Evolutionary conservation across 1,140 invertebrate species (phyloP).

Genomic region (Mactra quadrangularis): DNA sequence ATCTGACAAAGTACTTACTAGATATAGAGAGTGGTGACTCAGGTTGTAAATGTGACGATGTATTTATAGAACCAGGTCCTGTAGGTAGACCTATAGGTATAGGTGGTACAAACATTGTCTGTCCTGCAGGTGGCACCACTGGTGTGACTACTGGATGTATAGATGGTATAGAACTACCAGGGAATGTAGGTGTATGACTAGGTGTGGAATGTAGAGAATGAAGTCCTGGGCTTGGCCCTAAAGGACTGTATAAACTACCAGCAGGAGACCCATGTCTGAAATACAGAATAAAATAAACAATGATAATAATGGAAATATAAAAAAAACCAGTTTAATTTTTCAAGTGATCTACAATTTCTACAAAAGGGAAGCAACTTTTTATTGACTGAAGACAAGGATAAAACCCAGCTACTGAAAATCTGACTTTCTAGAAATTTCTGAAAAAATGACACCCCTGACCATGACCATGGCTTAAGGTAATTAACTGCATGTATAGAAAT

Average conservation of each 20-base stretch:
- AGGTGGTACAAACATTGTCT: slow-evolving; percentile 82
- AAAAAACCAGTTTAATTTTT: no score
- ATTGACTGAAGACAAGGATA: no score
- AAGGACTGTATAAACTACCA: slow-evolving; percentile 64
- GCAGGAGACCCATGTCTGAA: slow-evolving; percentile 66
- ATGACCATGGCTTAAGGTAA: no score
- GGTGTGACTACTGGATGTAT: slow-evolving; percentile 83
- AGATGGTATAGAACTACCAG: slow-evolving; percentile 86
- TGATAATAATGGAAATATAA: no score
- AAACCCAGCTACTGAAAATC: no score
- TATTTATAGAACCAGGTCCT: slow-evolving; percentile 69
- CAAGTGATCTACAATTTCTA: no score
- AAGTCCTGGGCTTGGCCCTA: slow-evolving; percentile 55
- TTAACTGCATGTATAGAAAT: no score
- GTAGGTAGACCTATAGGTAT: slow-evolving; percentile 77
- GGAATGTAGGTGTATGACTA: slow-evolving; percentile 70
- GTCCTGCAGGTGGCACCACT: slow-evolving; percentile 84
- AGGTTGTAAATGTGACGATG: slow-evolving; percentile 60
- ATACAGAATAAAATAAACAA: slow-evolving; percentile 38
- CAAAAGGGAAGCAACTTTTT: no score
- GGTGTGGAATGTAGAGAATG: slow-evolving; percentile 74
- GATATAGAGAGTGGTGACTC: slow-evolving; percentile 68
- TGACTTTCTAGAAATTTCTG: no score
- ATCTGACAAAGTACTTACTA: no score
- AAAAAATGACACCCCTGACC: no score